A percentile compares a stretch with the other conserved stretches of the same genome.
Evolutionary conservation across 2,113 vertebrate species (phyloP).

Genomic region (Brachyhypopomus occidentalis): DNA sequence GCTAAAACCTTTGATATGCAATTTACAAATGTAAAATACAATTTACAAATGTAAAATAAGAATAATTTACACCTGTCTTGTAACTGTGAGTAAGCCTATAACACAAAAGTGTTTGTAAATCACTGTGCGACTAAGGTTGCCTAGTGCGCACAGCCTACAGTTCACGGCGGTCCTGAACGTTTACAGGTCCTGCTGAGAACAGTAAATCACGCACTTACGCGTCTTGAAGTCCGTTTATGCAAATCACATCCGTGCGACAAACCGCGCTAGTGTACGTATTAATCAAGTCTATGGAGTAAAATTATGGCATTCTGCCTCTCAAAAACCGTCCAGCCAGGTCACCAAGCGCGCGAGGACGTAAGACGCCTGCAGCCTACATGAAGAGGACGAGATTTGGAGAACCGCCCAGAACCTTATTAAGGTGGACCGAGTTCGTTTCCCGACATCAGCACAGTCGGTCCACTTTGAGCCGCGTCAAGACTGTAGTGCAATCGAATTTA

Average conservation of each 20-base stretch:
- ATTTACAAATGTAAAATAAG: no score
- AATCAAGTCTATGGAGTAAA: background rate
- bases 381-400: slow-evolving; percentile 5
- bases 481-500: no score
- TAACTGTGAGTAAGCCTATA: no score
- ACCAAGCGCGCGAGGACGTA: background rate
- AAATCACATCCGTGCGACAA: background rate
- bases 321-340: no score
- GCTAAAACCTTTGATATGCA: no score
- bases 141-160: background rate
- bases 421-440: slow-evolving; percentile 21
- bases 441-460: no score
- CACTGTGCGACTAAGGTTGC: background rate
- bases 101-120: background rate
- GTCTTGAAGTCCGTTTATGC: background rate
- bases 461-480: no score
- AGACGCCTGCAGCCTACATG: background rate
- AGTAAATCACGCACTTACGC: background rate
- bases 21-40: no score
- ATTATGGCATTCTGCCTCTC: background rate
- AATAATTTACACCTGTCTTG: no score
- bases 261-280: background rate
- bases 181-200: background rate
- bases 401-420: slow-evolving; percentile 46
- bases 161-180: background rate